These are phyloP conservation scores for Dipodomys ordii DNA, from an alignment of 2,113 vertebrate genomes.

Conservation along the genomic window DNA sequence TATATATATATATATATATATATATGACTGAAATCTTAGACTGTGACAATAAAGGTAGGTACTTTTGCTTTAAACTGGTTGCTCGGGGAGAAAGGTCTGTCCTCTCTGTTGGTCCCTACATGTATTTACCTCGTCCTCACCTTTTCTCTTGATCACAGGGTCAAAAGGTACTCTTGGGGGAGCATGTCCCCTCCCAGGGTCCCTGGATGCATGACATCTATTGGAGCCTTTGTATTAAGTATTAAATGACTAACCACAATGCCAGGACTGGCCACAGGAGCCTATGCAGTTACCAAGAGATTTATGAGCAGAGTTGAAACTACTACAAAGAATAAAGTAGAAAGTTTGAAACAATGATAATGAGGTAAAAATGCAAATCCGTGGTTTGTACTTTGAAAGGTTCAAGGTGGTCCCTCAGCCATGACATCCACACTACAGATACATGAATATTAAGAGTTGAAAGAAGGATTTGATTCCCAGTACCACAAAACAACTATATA, in stretches of 20 bases:
- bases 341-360: slow-evolving; percentile 3
- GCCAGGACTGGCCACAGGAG: slow-evolving; percentile 59
- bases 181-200: background rate
- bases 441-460: background rate
- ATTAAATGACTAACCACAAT: slow-evolving; percentile 66
- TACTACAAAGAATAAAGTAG: slow-evolving; percentile 23
- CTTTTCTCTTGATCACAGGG: background rate
- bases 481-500: background rate
- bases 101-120: background rate
- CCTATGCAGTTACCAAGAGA: slow-evolving; percentile 46
- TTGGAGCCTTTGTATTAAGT: background rate
- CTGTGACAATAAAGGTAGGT: slow-evolving; percentile 7
- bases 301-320: slow-evolving; percentile 52
- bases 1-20: background rate
- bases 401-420: background rate
- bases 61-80: background rate
- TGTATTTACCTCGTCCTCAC: background rate
- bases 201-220: slow-evolving; percentile 14
- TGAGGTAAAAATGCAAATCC: background rate
- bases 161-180: background rate
- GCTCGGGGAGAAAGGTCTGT: background rate
- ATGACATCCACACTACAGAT: background rate
- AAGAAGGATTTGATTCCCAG: background rate
- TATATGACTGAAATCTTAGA: background rate
- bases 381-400: background rate